These are phyloP conservation scores for Acanthosoma haemorrhoidale DNA, from an alignment of 2,888 invertebrate species.

Conservation along the genomic window DNA sequence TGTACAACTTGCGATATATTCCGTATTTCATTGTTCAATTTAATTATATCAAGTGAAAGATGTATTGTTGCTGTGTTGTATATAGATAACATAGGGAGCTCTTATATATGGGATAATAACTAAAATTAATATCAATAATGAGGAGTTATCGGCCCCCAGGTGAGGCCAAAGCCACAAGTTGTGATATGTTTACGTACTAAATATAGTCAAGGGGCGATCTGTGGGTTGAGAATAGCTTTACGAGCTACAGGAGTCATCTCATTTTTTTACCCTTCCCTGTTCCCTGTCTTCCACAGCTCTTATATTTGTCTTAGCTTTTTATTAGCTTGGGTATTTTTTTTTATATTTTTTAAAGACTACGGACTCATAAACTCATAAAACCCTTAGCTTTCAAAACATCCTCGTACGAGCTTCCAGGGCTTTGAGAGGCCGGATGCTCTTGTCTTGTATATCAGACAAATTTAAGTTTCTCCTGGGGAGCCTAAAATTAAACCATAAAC, in stretches of 20 bases:
- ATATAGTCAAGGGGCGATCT: background rate
- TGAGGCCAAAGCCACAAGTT: background rate
- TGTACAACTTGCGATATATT: too few relatives aligned
- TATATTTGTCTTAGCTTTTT: conserved; percentile 29
- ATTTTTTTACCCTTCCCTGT: background rate
- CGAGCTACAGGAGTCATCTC: conserved; percentile 10
- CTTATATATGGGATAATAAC: too few relatives aligned
- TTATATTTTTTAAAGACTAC: conserved; percentile 17
- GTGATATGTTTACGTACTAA: background rate
- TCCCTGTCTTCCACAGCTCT: background rate
- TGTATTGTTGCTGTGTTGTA: too few relatives aligned
- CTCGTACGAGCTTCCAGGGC: background rate
- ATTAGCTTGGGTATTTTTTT: background rate
- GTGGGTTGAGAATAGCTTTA: background rate
- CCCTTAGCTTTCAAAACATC: conserved; percentile 18
- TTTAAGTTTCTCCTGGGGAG: background rate
- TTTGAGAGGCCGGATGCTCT: conserved; percentile 9
- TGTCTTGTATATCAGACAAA: background rate
- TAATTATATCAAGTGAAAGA: too few relatives aligned
- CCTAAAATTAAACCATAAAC: background rate
- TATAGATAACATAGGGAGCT: too few relatives aligned
- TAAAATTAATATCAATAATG: too few relatives aligned
- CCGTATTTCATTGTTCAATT: too few relatives aligned
- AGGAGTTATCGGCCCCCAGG: too few relatives aligned
- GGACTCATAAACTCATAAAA: conserved; percentile 27